phyloP scores from a whole-genome alignment of 2,888 invertebrate genomes.

The Halictus ligatus region DNA sequence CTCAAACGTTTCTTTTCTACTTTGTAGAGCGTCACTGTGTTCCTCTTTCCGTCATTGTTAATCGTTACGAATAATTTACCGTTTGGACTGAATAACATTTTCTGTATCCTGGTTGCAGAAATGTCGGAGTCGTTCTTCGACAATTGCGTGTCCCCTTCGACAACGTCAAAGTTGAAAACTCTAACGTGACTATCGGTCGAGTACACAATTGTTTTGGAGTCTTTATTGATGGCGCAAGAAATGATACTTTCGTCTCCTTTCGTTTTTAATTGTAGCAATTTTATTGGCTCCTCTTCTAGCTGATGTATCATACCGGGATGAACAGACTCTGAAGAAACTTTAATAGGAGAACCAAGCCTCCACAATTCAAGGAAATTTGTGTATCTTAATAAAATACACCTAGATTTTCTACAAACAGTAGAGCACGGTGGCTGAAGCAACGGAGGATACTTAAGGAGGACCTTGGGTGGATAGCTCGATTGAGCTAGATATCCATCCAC shows the following conservation, averaged over 20 bases:
- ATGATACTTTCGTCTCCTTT: slow-evolving; percentile 88
- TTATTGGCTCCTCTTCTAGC: slow-evolving; percentile 86
- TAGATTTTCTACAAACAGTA: slow-evolving; percentile 85
- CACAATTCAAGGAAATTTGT: slow-evolving; percentile 88
- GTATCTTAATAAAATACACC: slow-evolving; percentile 86
- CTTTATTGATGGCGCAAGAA: slow-evolving; percentile 89
- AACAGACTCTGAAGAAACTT: slow-evolving; percentile 74
- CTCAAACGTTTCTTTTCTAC: slow-evolving; percentile 75
- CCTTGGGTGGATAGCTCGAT: slow-evolving; percentile 89
- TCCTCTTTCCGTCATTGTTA: slow-evolving; percentile 69
- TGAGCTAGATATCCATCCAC: slow-evolving; percentile 92
- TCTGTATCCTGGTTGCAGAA: slow-evolving; percentile 76
- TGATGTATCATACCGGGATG: slow-evolving; percentile 72
- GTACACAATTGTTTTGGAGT: slow-evolving; percentile 91
- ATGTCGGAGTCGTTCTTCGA: slow-evolving; percentile 76
- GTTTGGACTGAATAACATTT: slow-evolving; percentile 80
- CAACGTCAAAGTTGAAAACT: slow-evolving; percentile 88
- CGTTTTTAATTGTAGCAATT: slow-evolving; percentile 89
- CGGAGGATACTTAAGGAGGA: slow-evolving; percentile 90
- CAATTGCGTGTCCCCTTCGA: slow-evolving; percentile 81
- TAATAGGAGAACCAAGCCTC: slow-evolving; percentile 85
- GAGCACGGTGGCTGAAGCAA: slow-evolving; percentile 88
- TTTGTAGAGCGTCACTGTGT: slow-evolving; percentile 74
- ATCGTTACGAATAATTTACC: slow-evolving; percentile 77
- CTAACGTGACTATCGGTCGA: slow-evolving; percentile 89